Base-by-base conservation (phyloP, 2,888 invertebrate species). In the Eristalinus sepulchralis region DNA sequence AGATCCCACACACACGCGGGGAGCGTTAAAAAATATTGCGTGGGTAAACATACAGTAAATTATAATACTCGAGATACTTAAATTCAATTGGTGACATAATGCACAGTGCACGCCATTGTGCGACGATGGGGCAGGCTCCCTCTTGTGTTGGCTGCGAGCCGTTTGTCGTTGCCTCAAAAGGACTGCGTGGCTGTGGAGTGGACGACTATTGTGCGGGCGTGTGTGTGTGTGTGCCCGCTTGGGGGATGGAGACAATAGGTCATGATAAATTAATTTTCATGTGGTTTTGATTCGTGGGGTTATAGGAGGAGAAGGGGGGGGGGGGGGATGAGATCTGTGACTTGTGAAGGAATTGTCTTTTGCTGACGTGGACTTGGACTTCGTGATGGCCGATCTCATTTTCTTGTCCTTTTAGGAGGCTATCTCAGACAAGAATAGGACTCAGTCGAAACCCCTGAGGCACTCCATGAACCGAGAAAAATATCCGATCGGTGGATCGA, bases 11-110 rank as follows among this genome's bases (percentile, higher is more conserved):
- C 78, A 78, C 24, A 64, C 60, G 39, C 57, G 17, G 39, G 57
- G 63, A 57, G 60, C 67, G 72, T 86, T n/a, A 78, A 86, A 86
- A 78, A 86, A 86, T 86, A 86, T 86, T 86, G 86, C 86, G 86
- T 86, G 86, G 86, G 86, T 86, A 86, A 86, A 86, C 86, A 86
- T 83, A 73, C 73, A 86, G 86, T 86, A 86, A 86, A 86, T 86
- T 86, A 83, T 83, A 86, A 83, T 83, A 79, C 86, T 86, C 73
- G 73, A 86, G 86, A 79, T 86, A 86, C 86, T 86, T 86, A 78
- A 83, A 86, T 86, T 86, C 86, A 86, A 86, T 86, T 86, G 86
- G 86, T 86, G 86, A 86, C 86, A 86, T 86, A 86, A 83, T 86
- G 86, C 86, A 82, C 70, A 78, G 73, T 75, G 86, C 73, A 72